Base-by-base conservation (phyloP, 1,140 invertebrate genomes). In the Drosophila nigromelanica region DNA sequence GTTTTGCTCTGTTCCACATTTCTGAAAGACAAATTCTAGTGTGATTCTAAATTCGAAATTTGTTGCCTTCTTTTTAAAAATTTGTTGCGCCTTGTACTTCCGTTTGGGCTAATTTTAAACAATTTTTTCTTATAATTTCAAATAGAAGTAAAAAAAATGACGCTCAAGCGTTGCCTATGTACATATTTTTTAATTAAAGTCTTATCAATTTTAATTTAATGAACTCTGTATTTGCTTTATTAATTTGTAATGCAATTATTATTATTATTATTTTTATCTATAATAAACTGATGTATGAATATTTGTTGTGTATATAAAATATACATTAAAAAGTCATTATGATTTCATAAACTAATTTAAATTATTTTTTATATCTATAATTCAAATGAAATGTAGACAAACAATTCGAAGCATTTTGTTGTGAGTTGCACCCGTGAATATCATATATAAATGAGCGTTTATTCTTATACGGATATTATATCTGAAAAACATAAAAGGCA, bases 251-350 rank as follows among this genome's bases (percentile, higher is more conserved):
- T 83, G 72, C 68, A 87, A 76, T 48, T 58, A 64, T 72, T 78
- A 74, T 54, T 78, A 87, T 81, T 85, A 67, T 76, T 78, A 83
- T 81, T 86, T 72, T 75, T 61, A 87, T 78, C 73, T 68, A 66
- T 76, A 82, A 89, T 89, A 77, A 74, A 82, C 51, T 37, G 58
- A 77, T 82, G 73, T 83, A 82, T 76, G 78, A 79, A 66, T 54
- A 76, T 59, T 89, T 89, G 83, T 89, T 89, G 83, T 89, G 83
- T 89, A 89, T 89, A 89, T 89, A 72, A 82, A 89, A 89, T 89
- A 89, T 89, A 89, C 83, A 89, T 89, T 87, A 81, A 89, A 80
- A 81, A 77, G 68, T 75, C 59, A 87, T 59, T 89, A 76, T 87
- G 51, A 79, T 89, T 89, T 77, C 40, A 43, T 27, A 55, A 64